phyloP scores from a whole-genome alignment of 1,140 invertebrate species.

The Penaeus vannamei region DNA sequence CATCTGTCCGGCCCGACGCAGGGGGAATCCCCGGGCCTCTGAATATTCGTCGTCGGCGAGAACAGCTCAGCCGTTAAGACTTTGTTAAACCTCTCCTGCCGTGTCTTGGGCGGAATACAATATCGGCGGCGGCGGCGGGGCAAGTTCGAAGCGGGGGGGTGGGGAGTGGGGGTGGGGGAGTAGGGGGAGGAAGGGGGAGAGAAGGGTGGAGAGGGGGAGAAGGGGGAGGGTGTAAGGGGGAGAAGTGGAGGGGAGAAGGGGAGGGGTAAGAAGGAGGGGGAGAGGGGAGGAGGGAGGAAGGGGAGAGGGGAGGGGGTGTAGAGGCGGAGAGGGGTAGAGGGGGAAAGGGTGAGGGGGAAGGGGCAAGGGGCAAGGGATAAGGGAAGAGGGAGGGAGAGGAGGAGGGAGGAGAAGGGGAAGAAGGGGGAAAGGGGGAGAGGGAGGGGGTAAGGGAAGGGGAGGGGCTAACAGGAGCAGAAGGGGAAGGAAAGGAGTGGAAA shows the following conservation, averaged over 20 bases:
- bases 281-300: neutral
- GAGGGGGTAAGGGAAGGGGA: neutral
- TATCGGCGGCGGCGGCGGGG: conserved; percentile 43
- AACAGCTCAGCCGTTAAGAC: conserved; percentile 62
- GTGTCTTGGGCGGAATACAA: conserved; percentile 58
- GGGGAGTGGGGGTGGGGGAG: neutral
- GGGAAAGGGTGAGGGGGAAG: neutral
- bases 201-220: neutral
- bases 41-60: conserved; percentile 51
- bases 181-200: neutral
- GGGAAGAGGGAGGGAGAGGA: neutral
- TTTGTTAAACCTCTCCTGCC: conserved; percentile 63
- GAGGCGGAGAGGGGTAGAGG: neutral
- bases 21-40: conserved; percentile 45
- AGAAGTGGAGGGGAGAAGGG: neutral
- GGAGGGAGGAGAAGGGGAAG: neutral
- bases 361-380: neutral
- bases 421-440: neutral
- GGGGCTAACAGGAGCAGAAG: neutral
- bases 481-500: neutral
- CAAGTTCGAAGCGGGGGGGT: conserved; percentile 1
- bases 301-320: conserved; percentile 2
- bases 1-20: conserved; percentile 6
- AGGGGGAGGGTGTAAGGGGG: neutral
- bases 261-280: neutral